Evolutionary conservation across 2,888 invertebrate genomes (phyloP), one percentile per base, ranked within the genome.

Genomic region (Seira ritae): DNA sequence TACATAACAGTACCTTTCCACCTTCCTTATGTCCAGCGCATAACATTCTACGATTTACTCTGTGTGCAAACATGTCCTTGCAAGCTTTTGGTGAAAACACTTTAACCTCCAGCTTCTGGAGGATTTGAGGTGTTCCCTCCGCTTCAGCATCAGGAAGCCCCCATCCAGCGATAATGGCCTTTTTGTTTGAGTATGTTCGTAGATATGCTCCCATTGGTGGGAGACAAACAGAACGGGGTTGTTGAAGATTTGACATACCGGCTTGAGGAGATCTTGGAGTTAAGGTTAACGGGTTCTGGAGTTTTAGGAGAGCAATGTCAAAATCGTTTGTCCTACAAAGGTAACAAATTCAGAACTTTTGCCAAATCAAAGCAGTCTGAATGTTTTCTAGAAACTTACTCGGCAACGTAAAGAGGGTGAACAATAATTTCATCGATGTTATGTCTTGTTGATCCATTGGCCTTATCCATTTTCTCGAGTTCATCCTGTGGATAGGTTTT

Each of bases 21-120:
- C 87, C 88, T 15, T 85, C 86, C 46, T 22, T 31, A 66, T 86
- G 84, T 0, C 88, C 88, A 1, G 88, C 88, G 60, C 88, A 88
- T 77, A 88, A 37, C 88, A 88, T 88, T 42, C 88, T 70, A 23
- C 87, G 70, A 60, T 86, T 87, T 0, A 87, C 83, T 12, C 87
- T 62, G 19, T 86, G 85, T 17, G 75, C 80, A 68, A 78, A 88
- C 50, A 85, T 77, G 0, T 84, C 68, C 68, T 87, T 87, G 72
- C 88, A 88, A 1, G 69, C 67, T 37, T 74, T 37, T 10, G 78
- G 85, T 1, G 83, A 71, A 71, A 87, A 86, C 6, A 88, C 86
- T n/a, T 85, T 84, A 1, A 88, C 84, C 15, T 84, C 79, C 22
- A 87, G 50, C 80, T 88, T 88, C 60, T 87, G 86, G 8, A 88